Base-by-base conservation (phyloP, 2,113 vertebrate species). In the Mesocricetus auratus region DNA sequence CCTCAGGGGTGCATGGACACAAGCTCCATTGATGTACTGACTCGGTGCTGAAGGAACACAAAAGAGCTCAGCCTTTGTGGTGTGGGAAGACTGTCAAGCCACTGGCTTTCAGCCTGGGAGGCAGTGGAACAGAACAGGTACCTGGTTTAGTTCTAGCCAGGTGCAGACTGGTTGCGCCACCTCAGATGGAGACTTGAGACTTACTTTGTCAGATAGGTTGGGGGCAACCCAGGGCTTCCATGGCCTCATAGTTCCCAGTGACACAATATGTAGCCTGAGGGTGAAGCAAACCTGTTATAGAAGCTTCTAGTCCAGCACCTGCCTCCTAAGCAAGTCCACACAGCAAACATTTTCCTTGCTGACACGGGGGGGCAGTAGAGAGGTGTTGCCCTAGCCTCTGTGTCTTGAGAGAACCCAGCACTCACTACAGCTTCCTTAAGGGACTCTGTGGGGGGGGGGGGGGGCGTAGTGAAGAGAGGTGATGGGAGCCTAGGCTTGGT, bases 21-120 rank as follows among this genome's bases (percentile, higher is more conserved):
- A 19, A 10, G 66, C 26, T 31, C 26, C 11, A 7, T 33, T 26
- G 15, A 10, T 0, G 2, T 4, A 4, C 10, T 15, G 17, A 42
- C 7, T 66, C 36, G 0, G 8, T 19, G 45, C 22, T 31, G 16
- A 39, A 53, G 1, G 26, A 11, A 50, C 77, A 74, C 0, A 17
- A 15, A 15, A 45, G 53, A 31, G 7, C 3, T 5, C 6, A 0
- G 73, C 64, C 50, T 42, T 13, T 11, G 75, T 39, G 11, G 10
- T 2, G 15, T 26, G 29, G 22, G 79, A 8, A 60, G 11, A 24
- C 10, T 1, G 13, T 4, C 1, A 2, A 69, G 82, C 53, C 45
- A 0, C 3, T 17, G 50, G 17, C 71, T 42, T 17, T 50, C 62
- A 66, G n/a, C 5, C 33, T 19, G 11, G 11, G 39, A n/a, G 88